Evolutionary conservation across 2,888 invertebrate genomes (phyloP), one percentile per base, ranked within the genome.

Genomic region (Tinea pellionella): DNA sequence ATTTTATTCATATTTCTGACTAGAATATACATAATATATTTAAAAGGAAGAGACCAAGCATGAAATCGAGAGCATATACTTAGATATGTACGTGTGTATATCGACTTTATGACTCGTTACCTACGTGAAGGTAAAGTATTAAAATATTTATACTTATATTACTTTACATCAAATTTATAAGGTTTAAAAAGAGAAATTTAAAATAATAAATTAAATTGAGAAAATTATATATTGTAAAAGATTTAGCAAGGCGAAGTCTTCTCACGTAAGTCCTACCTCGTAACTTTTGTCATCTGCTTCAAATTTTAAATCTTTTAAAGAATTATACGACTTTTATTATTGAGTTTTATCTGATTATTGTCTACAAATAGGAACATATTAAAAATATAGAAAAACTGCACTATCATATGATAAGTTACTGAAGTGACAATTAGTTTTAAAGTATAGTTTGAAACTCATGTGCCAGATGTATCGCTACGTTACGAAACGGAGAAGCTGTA

Each of bases 1-100:
- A 80, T 81, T 79, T 82, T 83, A 83, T 83, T 81, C 82, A 81
- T 80, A 74, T 70, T 70, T 68, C 72, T 69, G 24, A 18, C 19
- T 24, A 53, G 47, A 47, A 47, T 53, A 53, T 24, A 53, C 12
- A 53, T n/a, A 24, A 9, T 53, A 53, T 53, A 24, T 53, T n/a
- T 16, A 53, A 53, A n/a, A 15, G 4, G 47, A 47, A 47, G 47
- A 47, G 15, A 47, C 47, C 47, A 47, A 47, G 15, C 47, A 15
- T 47, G 47, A 47, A 47, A 47, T 13, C 16, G 47, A 47, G 47
- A 16, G 6, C 47, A 47, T 47, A 15, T 15, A 15, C n/a, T n/a
- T n/a, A n/a, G n/a, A n/a, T n/a, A n/a, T 2, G 9, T 47, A 47
- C 47, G 9, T 9, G 15, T 15, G 16, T 15, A 15, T 47, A 47